Conservation (phyloP, 2,888 invertebrate species). For the Troides aeacus region DNA sequence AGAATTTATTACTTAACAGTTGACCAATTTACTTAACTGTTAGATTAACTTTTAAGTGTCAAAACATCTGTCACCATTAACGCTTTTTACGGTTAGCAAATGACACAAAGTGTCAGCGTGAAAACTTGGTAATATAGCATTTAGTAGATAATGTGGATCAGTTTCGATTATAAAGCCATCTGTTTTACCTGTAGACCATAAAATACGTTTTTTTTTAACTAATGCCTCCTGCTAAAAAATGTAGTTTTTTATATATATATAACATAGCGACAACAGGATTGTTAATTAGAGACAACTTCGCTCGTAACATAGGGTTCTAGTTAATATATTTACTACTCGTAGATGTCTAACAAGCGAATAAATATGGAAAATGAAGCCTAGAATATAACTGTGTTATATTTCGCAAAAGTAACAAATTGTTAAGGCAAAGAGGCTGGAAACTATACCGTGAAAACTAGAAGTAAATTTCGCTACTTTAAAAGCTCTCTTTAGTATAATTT, state of each 20-base stretch:
- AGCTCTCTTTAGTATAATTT: not conserved
- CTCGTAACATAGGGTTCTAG: too few species aligned
- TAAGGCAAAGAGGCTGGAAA: not conserved
- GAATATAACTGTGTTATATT: not conserved
- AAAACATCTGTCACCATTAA: conserved; percentile 23
- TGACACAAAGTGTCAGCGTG: conserved; percentile 19
- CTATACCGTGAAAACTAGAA: not conserved
- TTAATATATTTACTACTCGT: too few species aligned
- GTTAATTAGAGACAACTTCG: too few species aligned
- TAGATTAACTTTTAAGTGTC: not conserved
- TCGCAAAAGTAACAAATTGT: not conserved
- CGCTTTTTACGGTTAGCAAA: conserved; percentile 9
- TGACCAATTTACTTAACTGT: not conserved
- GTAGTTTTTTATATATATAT: not conserved
- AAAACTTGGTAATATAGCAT: conserved; percentile 14
- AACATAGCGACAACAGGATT: not conserved
- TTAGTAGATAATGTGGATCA: conserved; percentile 23
- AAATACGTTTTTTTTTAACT: not conserved
- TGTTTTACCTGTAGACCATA: conserved; percentile 11
- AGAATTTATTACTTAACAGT: not conserved
- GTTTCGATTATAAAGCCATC: conserved; percentile 24
- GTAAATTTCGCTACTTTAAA: not conserved
- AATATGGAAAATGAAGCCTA: not conserved
- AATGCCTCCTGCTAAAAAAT: not conserved
- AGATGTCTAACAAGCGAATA: not conserved